phyloP scores from a whole-genome alignment of 2,797 vertebrate genomes.

The Notoglanidium macrostoma region DNA sequence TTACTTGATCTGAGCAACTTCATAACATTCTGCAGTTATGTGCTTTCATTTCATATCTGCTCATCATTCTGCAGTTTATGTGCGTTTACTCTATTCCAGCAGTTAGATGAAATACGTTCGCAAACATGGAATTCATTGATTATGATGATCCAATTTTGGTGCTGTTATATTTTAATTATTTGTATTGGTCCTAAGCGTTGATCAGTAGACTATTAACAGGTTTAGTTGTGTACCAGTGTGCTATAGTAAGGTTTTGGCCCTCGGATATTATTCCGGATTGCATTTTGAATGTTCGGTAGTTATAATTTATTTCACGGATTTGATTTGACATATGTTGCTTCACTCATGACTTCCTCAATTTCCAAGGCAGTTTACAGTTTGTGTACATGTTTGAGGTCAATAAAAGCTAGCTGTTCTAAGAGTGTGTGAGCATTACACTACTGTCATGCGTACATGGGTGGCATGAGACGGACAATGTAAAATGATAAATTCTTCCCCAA shows the following conservation, averaged over 20 bases:
- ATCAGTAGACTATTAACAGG: background rate
- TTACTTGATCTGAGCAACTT: constrained; percentile 1
- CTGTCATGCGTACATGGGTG: background rate
- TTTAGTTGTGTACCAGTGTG: background rate
- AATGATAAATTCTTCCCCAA: background rate
- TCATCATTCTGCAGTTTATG: background rate
- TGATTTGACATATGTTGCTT: background rate
- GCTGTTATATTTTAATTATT: background rate
- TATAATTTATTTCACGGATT: background rate
- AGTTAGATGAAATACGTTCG: background rate
- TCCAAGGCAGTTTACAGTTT: background rate
- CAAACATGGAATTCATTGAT: background rate
- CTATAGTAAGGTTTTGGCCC: background rate
- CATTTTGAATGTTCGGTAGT: background rate
- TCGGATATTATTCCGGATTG: background rate
- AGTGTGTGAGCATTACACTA: background rate
- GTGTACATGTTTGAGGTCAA: background rate
- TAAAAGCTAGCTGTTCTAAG: background rate
- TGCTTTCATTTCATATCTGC: background rate
- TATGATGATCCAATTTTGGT: too few relatives aligned
- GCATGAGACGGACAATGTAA: background rate
- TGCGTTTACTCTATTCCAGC: background rate
- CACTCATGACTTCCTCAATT: background rate
- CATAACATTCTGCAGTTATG: background rate
- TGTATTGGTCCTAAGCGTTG: background rate